These are phyloP conservation scores for Danio albolineatus DNA, from an alignment of 2,797 vertebrate genomes.

Conservation along the genomic window DNA sequence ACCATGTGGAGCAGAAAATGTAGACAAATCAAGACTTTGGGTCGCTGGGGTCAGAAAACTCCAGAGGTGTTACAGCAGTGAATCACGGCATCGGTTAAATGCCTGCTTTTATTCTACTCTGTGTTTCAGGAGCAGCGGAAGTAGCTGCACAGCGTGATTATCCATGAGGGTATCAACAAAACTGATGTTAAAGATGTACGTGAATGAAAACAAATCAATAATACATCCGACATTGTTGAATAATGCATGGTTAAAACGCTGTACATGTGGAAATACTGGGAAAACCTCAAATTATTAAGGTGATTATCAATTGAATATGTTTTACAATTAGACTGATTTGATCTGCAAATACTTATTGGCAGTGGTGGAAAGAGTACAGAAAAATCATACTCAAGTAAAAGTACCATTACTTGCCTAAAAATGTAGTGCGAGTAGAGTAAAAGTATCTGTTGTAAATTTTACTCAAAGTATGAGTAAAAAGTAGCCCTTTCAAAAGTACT, in stretches of 20 bases:
- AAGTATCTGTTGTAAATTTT: no score
- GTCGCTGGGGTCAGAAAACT: background rate
- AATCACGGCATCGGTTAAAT: conserved; percentile 8
- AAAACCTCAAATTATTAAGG: background rate
- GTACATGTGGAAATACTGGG: background rate
- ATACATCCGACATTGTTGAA: background rate
- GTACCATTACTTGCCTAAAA: no score
- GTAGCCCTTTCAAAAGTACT: no score
- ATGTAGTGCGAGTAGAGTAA: no score
- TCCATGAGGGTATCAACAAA: background rate
- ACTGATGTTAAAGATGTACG: background rate
- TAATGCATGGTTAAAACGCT: background rate
- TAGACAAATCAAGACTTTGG: background rate
- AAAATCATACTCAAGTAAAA: no score
- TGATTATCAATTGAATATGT: background rate
- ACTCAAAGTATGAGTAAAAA: no score
- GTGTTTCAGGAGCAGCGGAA: background rate
- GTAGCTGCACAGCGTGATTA: background rate
- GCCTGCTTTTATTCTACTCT: background rate
- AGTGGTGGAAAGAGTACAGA: no score
- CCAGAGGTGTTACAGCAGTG: background rate
- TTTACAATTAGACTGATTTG: background rate
- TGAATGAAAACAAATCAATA: background rate
- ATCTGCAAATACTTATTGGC: no score
- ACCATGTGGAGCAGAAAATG: background rate